Conservation (phyloP, 2,797 vertebrate genomes). For the Botia almorhae region DNA sequence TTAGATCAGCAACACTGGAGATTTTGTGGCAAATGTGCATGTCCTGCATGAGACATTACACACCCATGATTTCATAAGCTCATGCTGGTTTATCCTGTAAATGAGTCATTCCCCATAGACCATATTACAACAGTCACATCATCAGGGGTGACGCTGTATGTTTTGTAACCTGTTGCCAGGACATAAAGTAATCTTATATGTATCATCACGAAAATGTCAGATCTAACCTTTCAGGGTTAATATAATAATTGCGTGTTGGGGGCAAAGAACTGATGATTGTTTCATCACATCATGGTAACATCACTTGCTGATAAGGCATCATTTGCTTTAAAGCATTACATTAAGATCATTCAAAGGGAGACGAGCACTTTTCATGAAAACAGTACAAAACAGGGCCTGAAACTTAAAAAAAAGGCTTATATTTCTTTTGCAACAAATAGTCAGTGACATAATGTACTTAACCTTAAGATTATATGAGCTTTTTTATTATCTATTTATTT, state of each 20-base stretch:
- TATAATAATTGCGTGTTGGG: background rate
- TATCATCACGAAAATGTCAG: background rate
- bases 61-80: constrained; percentile 1
- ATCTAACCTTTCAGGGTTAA: background rate
- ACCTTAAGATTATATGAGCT: too few species aligned
- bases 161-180: background rate
- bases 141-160: background rate
- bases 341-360: background rate
- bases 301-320: background rate
- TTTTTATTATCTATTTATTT: too few species aligned
- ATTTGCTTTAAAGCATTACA: background rate
- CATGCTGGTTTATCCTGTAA: background rate
- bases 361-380: background rate
- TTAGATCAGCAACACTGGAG: constrained; percentile 23
- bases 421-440: too few species aligned
- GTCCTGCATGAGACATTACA: background rate
- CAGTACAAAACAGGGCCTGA: too few species aligned
- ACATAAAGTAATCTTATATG: background rate
- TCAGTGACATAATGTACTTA: too few species aligned
- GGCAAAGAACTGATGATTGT: background rate
- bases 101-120: background rate
- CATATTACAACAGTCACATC: background rate
- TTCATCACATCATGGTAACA: background rate
- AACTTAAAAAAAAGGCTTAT: background rate
- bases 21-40: background rate